A percentile compares a stretch with the other conserved stretches of the same genome.
phyloP scores from a whole-genome alignment of 2,113 vertebrate species.

The Galbula dea region DNA sequence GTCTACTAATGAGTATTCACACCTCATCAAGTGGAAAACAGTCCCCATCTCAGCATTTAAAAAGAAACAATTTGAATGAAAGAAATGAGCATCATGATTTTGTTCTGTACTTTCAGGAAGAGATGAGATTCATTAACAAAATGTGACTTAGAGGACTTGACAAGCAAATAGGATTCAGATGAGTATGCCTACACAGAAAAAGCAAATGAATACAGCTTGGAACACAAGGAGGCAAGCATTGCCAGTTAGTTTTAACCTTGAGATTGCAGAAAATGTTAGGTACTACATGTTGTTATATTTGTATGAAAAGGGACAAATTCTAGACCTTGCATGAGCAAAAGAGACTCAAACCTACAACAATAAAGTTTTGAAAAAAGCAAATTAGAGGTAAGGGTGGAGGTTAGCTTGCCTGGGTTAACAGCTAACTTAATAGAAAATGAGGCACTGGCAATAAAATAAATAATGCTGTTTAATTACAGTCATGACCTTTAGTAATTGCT shows the following conservation, averaged over 20 bases:
- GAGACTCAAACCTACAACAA: background rate
- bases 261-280: background rate
- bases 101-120: background rate
- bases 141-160: background rate
- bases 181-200: background rate
- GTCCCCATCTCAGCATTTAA: background rate
- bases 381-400: background rate
- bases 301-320: background rate
- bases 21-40: background rate
- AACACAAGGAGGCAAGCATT: background rate
- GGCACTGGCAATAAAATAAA: slow-evolving; percentile 19
- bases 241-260: slow-evolving; percentile 5
- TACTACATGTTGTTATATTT: background rate
- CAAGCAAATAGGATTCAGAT: background rate
- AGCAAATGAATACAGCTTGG: background rate
- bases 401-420: background rate
- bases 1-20: background rate
- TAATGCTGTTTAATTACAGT: slow-evolving; percentile 51
- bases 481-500: slow-evolving; percentile 27
- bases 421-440: slow-evolving; percentile 11
- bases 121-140: background rate
- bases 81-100: background rate
- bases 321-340: background rate
- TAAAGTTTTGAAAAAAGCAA: background rate
- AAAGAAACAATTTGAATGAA: background rate